Percentiles rank a stretch among this genome's conserved stretches.
Conservation (phyloP, 2,113 vertebrate genomes). For the Podocnemis expansa region DNA sequence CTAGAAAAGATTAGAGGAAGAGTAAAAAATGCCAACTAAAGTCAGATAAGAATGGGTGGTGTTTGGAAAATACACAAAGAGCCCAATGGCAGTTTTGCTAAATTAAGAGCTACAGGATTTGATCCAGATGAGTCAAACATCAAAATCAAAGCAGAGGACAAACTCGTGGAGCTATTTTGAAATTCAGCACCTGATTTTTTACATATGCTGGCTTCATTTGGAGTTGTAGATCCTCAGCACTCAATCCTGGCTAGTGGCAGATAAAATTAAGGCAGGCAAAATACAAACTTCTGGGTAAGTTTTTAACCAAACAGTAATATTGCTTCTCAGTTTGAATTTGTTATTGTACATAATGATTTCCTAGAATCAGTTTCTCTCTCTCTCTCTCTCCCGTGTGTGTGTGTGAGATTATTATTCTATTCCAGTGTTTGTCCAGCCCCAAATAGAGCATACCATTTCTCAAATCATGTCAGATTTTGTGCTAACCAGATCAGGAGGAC, state of each 20-base stretch:
- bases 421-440: background rate
- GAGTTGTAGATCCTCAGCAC: background rate
- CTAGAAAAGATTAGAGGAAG: background rate
- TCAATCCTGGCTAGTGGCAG: background rate
- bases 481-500: background rate
- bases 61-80: background rate
- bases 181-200: background rate
- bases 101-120: background rate
- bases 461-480: background rate
- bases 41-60: background rate
- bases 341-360: background rate
- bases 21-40: background rate
- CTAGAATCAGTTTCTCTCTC: background rate
- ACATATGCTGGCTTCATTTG: background rate
- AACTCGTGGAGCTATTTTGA: background rate
- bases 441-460: background rate
- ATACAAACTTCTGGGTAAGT: background rate
- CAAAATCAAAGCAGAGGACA: accelerated
- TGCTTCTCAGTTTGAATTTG: background rate
- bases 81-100: background rate
- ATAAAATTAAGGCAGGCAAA: background rate
- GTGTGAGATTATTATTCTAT: background rate
- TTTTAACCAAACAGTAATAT: background rate
- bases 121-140: background rate
- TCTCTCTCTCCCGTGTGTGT: too few relatives aligned